Conservation (phyloP, 1,140 invertebrate species). For the Euwallacea similis region DNA sequence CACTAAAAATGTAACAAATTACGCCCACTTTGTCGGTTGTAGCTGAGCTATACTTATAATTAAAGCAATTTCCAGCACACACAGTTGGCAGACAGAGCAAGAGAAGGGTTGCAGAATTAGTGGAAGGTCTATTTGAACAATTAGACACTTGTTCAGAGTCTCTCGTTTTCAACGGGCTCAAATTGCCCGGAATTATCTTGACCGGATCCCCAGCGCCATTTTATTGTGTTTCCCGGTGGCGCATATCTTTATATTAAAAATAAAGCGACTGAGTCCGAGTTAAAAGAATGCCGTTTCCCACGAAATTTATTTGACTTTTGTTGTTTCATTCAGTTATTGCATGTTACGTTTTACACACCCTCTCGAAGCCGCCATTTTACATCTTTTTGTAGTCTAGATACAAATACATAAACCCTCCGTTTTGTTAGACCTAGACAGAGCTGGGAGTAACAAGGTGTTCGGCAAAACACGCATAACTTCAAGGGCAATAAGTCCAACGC, state of each 20-base stretch:
- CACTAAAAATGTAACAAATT: neutral
- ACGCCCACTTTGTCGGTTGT: constrained; percentile 1
- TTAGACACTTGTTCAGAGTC: constrained; percentile 1
- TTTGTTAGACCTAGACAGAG: no score
- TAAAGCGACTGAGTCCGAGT: no score
- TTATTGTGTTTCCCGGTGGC: constrained; percentile 2
- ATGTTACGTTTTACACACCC: no score
- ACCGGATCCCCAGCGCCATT: constrained; percentile 7
- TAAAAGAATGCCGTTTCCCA: no score
- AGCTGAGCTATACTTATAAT: constrained; percentile 8
- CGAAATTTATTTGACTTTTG: no score
- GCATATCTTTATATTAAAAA: constrained; percentile 6
- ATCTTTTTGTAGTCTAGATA: no score
- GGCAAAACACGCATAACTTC: no score
- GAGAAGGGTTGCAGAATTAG: constrained; percentile 4
- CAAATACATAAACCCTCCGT: no score
- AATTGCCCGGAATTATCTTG: constrained; percentile 12
- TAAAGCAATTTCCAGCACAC: constrained; percentile 7
- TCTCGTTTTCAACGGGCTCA: constrained; percentile 3
- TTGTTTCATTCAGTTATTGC: no score
- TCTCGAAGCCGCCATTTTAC: no score
- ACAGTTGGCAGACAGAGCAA: neutral
- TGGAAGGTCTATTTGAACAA: constrained; percentile 4
- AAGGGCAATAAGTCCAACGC: no score
- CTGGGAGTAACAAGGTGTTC: no score